Conservation (phyloP, 2,113 vertebrate genomes). For the Dipodomys ordii region DNA sequence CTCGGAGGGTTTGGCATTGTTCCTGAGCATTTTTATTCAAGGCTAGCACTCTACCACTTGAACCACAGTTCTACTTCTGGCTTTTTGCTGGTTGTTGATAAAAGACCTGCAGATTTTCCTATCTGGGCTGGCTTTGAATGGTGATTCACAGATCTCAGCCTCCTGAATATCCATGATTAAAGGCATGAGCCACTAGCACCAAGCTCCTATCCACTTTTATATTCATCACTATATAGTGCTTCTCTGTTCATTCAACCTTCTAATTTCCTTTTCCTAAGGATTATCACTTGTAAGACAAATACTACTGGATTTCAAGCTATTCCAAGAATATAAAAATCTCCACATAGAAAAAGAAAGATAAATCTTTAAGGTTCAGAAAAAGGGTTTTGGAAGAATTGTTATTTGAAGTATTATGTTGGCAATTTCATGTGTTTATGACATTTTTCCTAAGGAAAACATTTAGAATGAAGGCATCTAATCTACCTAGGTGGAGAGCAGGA, state of each 20-base stretch:
- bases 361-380: too few species aligned
- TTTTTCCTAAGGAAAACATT: conserved; percentile 16
- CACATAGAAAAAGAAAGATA: background rate
- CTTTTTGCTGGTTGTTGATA: too few species aligned
- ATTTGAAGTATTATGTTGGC: background rate
- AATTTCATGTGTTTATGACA: background rate
- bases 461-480: background rate
- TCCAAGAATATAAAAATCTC: background rate
- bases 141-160: too few species aligned
- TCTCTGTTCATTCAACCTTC: background rate
- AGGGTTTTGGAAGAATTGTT: background rate
- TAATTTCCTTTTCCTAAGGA: background rate
- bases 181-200: too few species aligned
- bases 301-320: background rate
- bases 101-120: too few species aligned
- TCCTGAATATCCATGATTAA: too few species aligned
- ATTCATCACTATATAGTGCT: too few species aligned
- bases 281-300: background rate
- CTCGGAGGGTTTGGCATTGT: too few species aligned
- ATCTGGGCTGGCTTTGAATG: too few species aligned
- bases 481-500: background rate
- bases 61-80: too few species aligned
- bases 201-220: background rate
- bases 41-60: too few species aligned
- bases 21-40: too few species aligned